A percentile compares a stretch with the other conserved stretches of the same genome.
Evolutionary conservation across 2,888 invertebrate species (phyloP).

Genomic region (Neoaliturus tenellus): DNA sequence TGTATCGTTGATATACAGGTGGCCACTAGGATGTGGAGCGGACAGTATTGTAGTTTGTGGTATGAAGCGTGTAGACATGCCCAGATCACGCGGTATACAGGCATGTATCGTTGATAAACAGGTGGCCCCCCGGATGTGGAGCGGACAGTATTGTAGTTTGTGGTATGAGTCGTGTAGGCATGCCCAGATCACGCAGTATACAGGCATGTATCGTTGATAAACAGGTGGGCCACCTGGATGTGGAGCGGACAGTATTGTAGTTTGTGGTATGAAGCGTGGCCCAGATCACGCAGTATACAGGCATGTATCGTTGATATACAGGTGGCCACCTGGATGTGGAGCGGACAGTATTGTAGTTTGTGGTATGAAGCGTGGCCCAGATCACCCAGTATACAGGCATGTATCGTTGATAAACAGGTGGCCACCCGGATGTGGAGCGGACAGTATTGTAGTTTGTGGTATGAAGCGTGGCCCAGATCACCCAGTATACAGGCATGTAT

Average conservation of each 20-base stretch:
- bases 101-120: too few species aligned
- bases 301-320: background rate
- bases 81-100: too few species aligned
- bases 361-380: background rate
- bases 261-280: background rate
- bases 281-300: background rate
- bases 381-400: too few species aligned
- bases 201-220: background rate
- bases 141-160: background rate
- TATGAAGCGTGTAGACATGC: background rate
- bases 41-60: background rate
- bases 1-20: too few species aligned
- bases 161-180: background rate
- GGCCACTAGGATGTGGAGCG: background rate
- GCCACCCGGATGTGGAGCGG: background rate
- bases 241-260: background rate
- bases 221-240: background rate
- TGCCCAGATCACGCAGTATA: too few species aligned
- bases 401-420: background rate
- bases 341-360: background rate
- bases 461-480: background rate
- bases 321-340: background rate
- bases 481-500: background rate
- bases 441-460: background rate
- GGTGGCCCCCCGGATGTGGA: background rate